Evolutionary conservation across 2,113 vertebrate genomes (phyloP).

Genomic region (Lampris incognitus): DNA sequence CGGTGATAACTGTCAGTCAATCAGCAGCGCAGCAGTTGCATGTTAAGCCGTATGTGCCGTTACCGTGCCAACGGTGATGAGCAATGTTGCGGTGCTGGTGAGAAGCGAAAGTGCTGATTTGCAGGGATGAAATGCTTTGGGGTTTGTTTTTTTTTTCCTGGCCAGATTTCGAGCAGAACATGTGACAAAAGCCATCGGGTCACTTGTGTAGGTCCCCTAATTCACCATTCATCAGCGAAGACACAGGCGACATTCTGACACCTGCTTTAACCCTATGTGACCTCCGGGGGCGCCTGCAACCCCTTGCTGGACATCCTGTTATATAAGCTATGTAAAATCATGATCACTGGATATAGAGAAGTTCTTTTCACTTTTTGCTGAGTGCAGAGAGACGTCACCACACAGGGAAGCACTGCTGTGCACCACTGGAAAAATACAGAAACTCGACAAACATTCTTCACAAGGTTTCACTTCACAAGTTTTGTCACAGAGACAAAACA

Average conservation of each 20-base stretch:
- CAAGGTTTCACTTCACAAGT: too few species aligned
- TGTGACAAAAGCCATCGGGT: not conserved
- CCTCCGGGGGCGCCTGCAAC: too few species aligned
- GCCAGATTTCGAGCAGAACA: not conserved
- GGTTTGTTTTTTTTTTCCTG: not conserved
- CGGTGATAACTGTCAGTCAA: slow-evolving; percentile 47
- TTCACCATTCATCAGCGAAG: not conserved
- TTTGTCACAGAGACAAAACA: too few species aligned
- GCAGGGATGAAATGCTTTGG: slow-evolving; percentile 42
- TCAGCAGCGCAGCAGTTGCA: slow-evolving; percentile 48
- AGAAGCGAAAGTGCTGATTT: slow-evolving; percentile 45
- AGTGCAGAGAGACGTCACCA: too few species aligned
- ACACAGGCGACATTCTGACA: not conserved
- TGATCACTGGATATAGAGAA: too few species aligned
- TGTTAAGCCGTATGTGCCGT: slow-evolving; percentile 45
- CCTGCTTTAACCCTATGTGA: too few species aligned
- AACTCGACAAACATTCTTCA: too few species aligned
- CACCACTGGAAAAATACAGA: too few species aligned
- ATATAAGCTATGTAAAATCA: too few species aligned
- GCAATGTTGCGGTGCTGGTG: slow-evolving; percentile 45
- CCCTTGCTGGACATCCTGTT: too few species aligned
- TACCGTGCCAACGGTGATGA: slow-evolving; percentile 64
- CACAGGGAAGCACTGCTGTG: too few species aligned
- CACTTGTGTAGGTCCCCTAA: not conserved
- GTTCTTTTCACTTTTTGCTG: too few species aligned